Base-by-base conservation (phyloP, 1,140 invertebrate species). In the Heliconius hewitsoni region DNA sequence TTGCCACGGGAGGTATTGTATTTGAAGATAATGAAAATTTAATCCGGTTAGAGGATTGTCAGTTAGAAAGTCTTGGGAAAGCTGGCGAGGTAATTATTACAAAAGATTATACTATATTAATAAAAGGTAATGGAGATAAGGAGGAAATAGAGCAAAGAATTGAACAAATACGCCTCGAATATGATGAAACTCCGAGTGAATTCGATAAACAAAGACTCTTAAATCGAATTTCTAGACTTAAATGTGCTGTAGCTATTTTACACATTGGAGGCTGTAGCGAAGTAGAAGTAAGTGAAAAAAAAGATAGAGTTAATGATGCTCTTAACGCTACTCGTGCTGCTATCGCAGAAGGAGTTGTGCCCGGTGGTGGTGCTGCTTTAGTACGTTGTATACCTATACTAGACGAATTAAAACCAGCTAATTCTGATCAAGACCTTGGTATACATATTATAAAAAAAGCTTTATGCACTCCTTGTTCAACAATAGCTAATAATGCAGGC, bases 141-240 rank as follows among this genome's bases (percentile, higher is more conserved):
- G 94, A 95, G 66, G 98, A 99, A 77, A 97, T 99, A 89, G 97
- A 98, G 73, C 97, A 97, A 83, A 96, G 99, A 82, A 96, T 98
- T 27, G 97, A 98, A 30, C 97, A 98, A 93, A 96, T 99, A 76
- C 97, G 98, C 88, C 98, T 99, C 86, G 98, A 99, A 94, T 99
- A 99, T 87, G 96, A 97, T 30, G 96, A 97, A 23, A 99, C 98
- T 1, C 99, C 97, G 16, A 99, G 98, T 8, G 99, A 99, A 83
- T 99, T 99, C 94, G 99, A 99, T 91, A 99, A 99, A 91, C 99
- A 99, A 91, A 99, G 99, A 90, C 95, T 99, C 42, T 98, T 99
- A 92, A 99, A 99, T 94, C 96, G 99, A 86, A 95, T 99, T 66
- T 99, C 99, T 1, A 97, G 99, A 85, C 94, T 99, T 9, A 97